Evolutionary conservation across 1,140 invertebrate species (phyloP), one percentile per base, ranked within the genome.

Genomic region (Latrodectus geometricus): DNA sequence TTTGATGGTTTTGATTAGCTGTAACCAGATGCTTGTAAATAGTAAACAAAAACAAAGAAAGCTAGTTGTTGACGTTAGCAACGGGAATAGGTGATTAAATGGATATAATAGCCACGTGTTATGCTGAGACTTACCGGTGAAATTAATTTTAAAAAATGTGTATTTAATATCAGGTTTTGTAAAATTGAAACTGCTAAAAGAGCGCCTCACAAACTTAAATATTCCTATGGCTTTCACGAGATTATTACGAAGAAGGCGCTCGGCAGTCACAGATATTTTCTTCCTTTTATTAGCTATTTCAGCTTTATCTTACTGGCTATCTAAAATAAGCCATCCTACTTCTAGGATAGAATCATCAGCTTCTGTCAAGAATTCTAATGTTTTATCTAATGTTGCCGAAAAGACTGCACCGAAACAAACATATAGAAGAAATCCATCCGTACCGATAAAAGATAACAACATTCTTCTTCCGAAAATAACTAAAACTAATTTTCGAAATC

Each of bases 51-150:
- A 79, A 80, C 78, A 81, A 81, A 81, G 49, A 81, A 81, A 81
- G 49, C 50, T 49, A 72, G 52, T 52, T 74, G 70, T 83, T 83
- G 80, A 83, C 80, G 80, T 83, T 83, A 83, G 80, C 80, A 74
- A 83, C 80, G 21, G 49, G 49, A n/a, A n/a, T 35, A 54, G 77
- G 56, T 79, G 77, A 9, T 17, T 65, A 49, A 52, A 80, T 23
- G 21, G 54, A 81, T 66, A 12, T 73, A 21, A 65, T 66, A 23
- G 73, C 72, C 82, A 84, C 82, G 82, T 84, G 82, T 75, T 52
- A 23, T 61, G 8, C 11, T 4, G 3, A 14, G 35, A 35, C 35
- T 35, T 35, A 5, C 35, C 35, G 35, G 35, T 35, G 35, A 35
- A 35, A 35, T 35, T 35, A 35, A 5, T 35, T 3, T 35, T 3